Conservation (phyloP, 1,140 invertebrate species). For the Reticulitermes speratus region DNA sequence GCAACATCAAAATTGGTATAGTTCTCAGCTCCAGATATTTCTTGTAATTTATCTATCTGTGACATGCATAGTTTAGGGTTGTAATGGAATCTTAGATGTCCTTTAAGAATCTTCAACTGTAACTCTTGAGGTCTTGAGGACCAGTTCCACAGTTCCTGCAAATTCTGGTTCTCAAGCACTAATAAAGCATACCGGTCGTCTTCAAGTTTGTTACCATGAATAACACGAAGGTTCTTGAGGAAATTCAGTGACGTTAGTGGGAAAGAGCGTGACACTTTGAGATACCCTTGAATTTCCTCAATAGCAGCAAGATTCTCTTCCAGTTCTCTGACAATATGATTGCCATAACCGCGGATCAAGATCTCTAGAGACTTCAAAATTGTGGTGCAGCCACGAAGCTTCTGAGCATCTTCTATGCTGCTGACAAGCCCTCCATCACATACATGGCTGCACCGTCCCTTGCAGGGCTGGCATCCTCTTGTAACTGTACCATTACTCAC, state of each 20-base stretch:
- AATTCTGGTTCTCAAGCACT: constrained; percentile 67
- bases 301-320: constrained; percentile 58
- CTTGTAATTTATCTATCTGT: constrained; percentile 61
- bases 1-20: constrained; percentile 57
- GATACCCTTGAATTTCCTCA: constrained; percentile 58
- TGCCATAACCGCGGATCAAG: constrained; percentile 53
- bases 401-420: constrained; percentile 44
- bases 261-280: constrained; percentile 60
- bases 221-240: constrained; percentile 57
- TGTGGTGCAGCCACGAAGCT: constrained; percentile 55
- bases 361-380: constrained; percentile 62
- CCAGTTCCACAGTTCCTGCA: constrained; percentile 62
- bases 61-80: constrained; percentile 73
- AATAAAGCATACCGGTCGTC: constrained; percentile 53
- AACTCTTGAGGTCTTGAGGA: constrained; percentile 18
- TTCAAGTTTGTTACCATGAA: constrained; percentile 55
- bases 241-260: constrained; percentile 61
- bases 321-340: constrained; percentile 57
- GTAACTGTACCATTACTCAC: constrained; percentile 35
- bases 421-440: constrained; percentile 42
- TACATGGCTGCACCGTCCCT: constrained; percentile 45
- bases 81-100: constrained; percentile 68
- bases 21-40: constrained; percentile 45
- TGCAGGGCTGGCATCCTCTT: constrained; percentile 39
- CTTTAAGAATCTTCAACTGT: constrained; percentile 55